These are phyloP conservation scores for Erpetoichthys calabaricus DNA, from an alignment of 2,797 vertebrate species.

Conservation along the genomic window DNA sequence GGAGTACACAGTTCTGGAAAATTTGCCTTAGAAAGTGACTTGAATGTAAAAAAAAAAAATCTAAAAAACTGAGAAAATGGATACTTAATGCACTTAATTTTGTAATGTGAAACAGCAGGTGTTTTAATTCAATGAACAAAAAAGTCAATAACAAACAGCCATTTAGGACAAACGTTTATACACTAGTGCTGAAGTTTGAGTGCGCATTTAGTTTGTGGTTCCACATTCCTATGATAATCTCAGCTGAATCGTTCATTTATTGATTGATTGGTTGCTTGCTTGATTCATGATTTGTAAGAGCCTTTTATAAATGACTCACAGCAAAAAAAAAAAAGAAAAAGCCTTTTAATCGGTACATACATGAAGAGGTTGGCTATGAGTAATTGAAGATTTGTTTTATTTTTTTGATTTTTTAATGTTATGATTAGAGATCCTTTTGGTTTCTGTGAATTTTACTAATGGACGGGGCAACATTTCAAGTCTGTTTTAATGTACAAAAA, in stretches of 20 bases:
- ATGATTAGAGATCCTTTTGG: no score
- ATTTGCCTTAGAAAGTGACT: constrained; percentile 71
- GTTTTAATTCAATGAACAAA: constrained; percentile 30
- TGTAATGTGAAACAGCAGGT: constrained; percentile 48
- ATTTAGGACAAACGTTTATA: constrained; percentile 44
- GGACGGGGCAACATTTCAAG: no score
- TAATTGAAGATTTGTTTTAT: no score
- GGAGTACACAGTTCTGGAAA: constrained; percentile 51
- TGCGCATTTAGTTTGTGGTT: constrained; percentile 26
- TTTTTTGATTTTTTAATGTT: no score
- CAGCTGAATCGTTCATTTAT: neutral
- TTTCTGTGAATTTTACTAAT: no score
- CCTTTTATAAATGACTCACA: neutral
- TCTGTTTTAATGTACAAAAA: no score
- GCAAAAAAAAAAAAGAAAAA: neutral
- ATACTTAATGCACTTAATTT: constrained; percentile 67
- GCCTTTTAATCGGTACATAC: neutral
- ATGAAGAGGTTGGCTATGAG: neutral
- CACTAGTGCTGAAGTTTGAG: constrained; percentile 29
- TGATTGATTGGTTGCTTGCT: neutral
- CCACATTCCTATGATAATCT: constrained; percentile 21
- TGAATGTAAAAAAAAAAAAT: constrained; percentile 76
- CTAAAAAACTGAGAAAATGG: constrained; percentile 14
- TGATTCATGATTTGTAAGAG: neutral
- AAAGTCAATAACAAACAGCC: constrained; percentile 25